phyloP scores from a whole-genome alignment of 1,140 invertebrate genomes.

The Vanessa atalanta region DNA sequence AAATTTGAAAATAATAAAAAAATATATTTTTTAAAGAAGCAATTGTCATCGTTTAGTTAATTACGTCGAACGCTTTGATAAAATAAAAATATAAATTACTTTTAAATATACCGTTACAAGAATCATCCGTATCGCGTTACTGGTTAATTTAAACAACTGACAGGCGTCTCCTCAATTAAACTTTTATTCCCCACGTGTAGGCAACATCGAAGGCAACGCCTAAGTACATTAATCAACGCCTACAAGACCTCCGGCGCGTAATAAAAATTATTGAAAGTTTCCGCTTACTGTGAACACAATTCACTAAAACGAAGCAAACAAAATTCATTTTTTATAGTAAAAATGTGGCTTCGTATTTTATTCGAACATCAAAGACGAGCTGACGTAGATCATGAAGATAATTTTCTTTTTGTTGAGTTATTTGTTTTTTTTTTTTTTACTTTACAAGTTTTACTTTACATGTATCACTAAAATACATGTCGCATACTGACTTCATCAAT shows the following conservation, averaged over 20 bases:
- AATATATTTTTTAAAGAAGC: too few relatives aligned
- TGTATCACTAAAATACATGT: too few relatives aligned
- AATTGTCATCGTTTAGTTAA: too few relatives aligned
- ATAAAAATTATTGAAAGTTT: conserved; percentile 46
- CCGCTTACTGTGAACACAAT: conserved; percentile 26
- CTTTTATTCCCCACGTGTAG: conserved; percentile 27
- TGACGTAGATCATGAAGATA: too few relatives aligned
- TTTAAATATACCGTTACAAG: background rate
- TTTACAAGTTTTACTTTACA: too few relatives aligned
- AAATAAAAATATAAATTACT: too few relatives aligned
- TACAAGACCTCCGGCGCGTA: conserved; percentile 38
- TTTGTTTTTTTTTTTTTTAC: too few relatives aligned
- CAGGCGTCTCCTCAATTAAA: conserved; percentile 30
- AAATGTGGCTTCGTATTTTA: background rate
- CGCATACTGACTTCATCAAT: too few relatives aligned
- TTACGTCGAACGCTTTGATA: too few relatives aligned
- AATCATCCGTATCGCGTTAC: background rate
- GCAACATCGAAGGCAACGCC: conserved; percentile 25
- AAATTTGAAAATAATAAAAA: too few relatives aligned
- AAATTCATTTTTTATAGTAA: background rate
- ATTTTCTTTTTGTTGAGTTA: too few relatives aligned
- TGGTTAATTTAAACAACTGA: conserved; percentile 25
- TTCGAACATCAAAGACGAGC: background rate
- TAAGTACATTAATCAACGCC: conserved; percentile 43
- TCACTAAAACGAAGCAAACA: conserved; percentile 10